These are phyloP conservation scores for Saguinus midas DNA, from an alignment of 2,113 vertebrate genomes.

Conservation along the genomic window DNA sequence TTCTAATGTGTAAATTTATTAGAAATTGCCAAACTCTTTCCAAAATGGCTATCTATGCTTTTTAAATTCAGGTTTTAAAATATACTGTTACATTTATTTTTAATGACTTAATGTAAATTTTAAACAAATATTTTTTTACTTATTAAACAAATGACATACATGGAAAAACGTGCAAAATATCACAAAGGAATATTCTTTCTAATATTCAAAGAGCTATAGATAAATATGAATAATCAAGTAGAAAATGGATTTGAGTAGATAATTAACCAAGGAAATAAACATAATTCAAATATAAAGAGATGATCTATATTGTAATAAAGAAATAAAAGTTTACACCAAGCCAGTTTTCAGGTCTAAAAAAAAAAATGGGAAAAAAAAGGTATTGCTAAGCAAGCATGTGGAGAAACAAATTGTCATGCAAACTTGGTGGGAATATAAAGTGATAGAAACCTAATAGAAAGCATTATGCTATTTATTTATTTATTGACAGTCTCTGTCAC, in stretches of 20 bases:
- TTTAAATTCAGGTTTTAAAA: background rate
- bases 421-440: background rate
- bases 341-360: background rate
- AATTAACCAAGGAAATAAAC: slow-evolving; percentile 25
- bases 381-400: background rate
- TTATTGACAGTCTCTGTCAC: too few species aligned
- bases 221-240: background rate
- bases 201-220: background rate
- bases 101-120: background rate
- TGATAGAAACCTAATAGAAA: background rate
- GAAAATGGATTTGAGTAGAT: background rate
- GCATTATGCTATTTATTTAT: background rate
- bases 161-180: background rate
- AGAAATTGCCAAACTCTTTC: background rate
- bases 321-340: background rate
- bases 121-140: slow-evolving; percentile 1
- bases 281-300: background rate
- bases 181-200: background rate
- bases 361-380: background rate
- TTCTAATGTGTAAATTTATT: background rate
- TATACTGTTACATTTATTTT: background rate
- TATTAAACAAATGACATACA: background rate
- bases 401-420: background rate
- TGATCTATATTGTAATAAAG: background rate
- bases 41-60: background rate